These are phyloP conservation scores for Amblyopsis rosae DNA, from an alignment of 2,113 vertebrate genomes.

Conservation along the genomic window DNA sequence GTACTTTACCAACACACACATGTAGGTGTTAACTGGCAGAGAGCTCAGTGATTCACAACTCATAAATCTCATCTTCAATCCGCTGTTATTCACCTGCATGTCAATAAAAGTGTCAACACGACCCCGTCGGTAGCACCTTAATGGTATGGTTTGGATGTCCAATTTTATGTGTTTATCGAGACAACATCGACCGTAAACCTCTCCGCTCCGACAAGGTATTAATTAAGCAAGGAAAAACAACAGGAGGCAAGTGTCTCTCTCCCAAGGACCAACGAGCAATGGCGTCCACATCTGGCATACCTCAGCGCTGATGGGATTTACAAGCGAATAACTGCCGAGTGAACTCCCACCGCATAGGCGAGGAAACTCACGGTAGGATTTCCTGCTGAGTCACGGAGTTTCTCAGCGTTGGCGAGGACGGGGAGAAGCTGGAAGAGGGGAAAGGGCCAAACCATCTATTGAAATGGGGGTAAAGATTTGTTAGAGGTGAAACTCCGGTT, in stretches of 20 bases:
- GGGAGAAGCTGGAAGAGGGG: slow-evolving; percentile 11
- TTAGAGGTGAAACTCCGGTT: slow-evolving; percentile 62
- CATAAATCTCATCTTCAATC: slow-evolving; percentile 39
- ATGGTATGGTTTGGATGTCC: slow-evolving; percentile 25
- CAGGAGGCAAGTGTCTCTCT: slow-evolving; percentile 13
- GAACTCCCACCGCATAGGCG: slow-evolving; percentile 40
- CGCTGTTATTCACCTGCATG: slow-evolving; percentile 38
- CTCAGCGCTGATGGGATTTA: slow-evolving; percentile 59
- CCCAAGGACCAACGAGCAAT: slow-evolving; percentile 52
- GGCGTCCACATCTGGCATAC: slow-evolving; percentile 35
- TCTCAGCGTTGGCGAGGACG: slow-evolving; percentile 18
- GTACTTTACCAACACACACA: neutral
- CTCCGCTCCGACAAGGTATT: slow-evolving; percentile 29
- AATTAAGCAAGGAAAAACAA: slow-evolving; percentile 43
- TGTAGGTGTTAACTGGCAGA: neutral
- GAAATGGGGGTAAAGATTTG: slow-evolving; percentile 52
- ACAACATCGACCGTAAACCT: slow-evolving; percentile 35
- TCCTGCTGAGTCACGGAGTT: slow-evolving; percentile 50
- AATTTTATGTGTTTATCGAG: slow-evolving; percentile 49
- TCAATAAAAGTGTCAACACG: slow-evolving; percentile 48
- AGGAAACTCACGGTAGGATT: slow-evolving; percentile 51
- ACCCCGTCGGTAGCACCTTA: slow-evolving; percentile 18
- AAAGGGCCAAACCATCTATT: slow-evolving; percentile 51
- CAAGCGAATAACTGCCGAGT: slow-evolving; percentile 57
- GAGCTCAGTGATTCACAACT: slow-evolving; percentile 48